Evolutionary conservation across 2,113 vertebrate genomes (phyloP).

Genomic region (Peromyscus maniculatus): DNA sequence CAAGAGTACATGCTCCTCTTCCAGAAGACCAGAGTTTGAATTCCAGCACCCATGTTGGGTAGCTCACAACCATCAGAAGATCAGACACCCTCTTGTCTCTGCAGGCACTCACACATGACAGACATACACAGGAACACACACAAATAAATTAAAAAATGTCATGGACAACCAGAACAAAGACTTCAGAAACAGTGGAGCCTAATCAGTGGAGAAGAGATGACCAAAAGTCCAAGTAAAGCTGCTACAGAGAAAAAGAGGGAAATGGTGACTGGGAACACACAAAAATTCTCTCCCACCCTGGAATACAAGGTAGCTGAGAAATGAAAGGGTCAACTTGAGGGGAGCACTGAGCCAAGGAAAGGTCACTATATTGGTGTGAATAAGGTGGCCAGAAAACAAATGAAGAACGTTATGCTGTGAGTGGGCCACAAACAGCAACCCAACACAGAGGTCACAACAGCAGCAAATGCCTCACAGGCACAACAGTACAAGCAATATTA

Average conservation of each 20-base stretch:
- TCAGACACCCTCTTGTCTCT: neutral
- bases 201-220: neutral
- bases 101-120: neutral
- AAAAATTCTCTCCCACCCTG: neutral
- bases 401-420: neutral
- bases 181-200: neutral
- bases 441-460: neutral
- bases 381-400: neutral
- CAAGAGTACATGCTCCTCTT: neutral
- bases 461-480: neutral
- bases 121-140: neutral
- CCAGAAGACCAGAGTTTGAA: neutral
- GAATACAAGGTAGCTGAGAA: neutral
- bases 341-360: neutral
- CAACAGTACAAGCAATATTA: neutral
- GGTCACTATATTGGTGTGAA: neutral
- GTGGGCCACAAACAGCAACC: neutral
- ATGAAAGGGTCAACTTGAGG: neutral
- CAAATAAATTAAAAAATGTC: neutral
- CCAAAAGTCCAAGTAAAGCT: neutral
- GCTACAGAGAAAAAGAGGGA: neutral
- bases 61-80: neutral
- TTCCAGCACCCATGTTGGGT: neutral
- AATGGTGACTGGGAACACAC: neutral
- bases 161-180: neutral